Evolutionary conservation across 2,797 vertebrate species (phyloP).

Genomic region (Picus viridis): DNA sequence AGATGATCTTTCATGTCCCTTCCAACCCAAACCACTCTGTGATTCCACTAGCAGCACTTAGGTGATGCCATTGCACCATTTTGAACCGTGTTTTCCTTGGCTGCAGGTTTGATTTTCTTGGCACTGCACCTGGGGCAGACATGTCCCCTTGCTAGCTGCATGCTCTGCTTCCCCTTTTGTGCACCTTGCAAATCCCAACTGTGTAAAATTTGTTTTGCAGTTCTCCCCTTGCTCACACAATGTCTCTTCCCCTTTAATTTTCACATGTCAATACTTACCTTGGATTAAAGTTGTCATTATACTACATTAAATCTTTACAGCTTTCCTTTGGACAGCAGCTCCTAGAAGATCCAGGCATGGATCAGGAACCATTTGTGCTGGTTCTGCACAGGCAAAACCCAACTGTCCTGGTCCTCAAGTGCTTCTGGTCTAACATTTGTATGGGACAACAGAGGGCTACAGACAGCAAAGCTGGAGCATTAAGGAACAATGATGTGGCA

Average conservation of each 20-base stretch:
- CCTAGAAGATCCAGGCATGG: background rate
- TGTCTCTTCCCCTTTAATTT: background rate
- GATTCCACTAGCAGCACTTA: background rate
- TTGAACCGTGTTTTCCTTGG: conserved; percentile 50
- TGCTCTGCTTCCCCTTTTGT: accelerated
- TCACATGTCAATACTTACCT: background rate
- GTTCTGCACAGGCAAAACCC: background rate
- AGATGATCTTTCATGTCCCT: no score
- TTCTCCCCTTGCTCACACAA: background rate
- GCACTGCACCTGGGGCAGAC: background rate
- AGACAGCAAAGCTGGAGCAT: background rate
- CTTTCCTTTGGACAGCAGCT: background rate
- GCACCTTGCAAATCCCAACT: background rate
- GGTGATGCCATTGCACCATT: conserved; percentile 27
- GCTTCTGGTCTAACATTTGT: background rate
- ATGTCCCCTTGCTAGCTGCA: background rate
- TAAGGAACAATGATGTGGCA: background rate
- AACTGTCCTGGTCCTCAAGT: accelerated
- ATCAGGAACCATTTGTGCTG: background rate
- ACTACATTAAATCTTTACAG: background rate
- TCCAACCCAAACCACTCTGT: no score
- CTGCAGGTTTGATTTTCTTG: conserved; percentile 42
- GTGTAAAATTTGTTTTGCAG: background rate
- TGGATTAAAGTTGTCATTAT: background rate
- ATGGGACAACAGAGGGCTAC: background rate